Evolutionary conservation across 1,140 invertebrate species (phyloP).

Genomic region (Ceratina calcarata): DNA sequence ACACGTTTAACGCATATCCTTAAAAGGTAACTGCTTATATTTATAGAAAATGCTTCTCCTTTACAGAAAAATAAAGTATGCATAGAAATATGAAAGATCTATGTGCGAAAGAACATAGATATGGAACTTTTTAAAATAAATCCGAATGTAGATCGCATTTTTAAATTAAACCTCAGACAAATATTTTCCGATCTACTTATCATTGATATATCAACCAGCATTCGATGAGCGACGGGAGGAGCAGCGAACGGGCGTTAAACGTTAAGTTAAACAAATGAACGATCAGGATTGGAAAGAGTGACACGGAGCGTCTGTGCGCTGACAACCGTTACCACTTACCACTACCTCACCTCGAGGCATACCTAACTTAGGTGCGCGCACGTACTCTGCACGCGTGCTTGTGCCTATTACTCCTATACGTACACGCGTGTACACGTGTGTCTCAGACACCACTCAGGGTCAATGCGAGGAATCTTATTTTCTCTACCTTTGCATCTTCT

Average conservation of each 20-base stretch:
- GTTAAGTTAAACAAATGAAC: constrained; percentile 40
- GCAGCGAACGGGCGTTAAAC: constrained; percentile 42
- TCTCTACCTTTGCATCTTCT: neutral
- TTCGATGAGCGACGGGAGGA: constrained; percentile 3
- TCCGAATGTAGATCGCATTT: no score
- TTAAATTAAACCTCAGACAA: no score
- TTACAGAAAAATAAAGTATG: no score
- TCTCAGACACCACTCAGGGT: constrained; percentile 43
- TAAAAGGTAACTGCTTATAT: no score
- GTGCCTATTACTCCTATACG: no score
- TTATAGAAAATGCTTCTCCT: no score
- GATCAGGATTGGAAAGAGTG: constrained; percentile 56
- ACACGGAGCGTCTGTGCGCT: constrained; percentile 53
- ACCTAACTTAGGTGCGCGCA: constrained; percentile 43
- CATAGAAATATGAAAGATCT: no score
- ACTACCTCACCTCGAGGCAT: constrained; percentile 44
- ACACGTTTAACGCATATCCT: no score
- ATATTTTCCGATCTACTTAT: neutral
- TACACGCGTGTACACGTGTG: constrained; percentile 15
- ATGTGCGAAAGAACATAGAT: no score
- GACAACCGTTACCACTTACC: constrained; percentile 62
- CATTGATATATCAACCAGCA: neutral
- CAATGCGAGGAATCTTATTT: constrained; percentile 42
- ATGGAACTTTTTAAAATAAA: no score
- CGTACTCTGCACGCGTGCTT: neutral